phyloP scores from a whole-genome alignment of 2,888 invertebrate genomes.

The Rhimphoctona megacephalus region DNA sequence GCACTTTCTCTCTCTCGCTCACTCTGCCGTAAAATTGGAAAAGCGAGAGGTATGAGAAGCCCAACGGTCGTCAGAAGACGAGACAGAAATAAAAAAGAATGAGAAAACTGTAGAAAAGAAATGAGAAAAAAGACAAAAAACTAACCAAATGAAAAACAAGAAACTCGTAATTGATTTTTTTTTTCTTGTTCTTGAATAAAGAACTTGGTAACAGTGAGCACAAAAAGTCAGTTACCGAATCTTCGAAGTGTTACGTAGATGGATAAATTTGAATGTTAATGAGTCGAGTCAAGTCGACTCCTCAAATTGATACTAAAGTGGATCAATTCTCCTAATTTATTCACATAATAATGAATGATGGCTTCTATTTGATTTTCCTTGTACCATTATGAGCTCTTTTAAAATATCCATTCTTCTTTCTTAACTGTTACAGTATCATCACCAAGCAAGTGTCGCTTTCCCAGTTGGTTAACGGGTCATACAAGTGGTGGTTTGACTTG shows the following conservation, averaged over 20 bases:
- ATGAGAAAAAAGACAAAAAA: slow-evolving; percentile 17
- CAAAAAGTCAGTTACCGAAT: background rate
- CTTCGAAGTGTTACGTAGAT: background rate
- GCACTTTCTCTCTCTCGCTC: slow-evolving; percentile 51
- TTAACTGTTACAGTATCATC: slow-evolving; percentile 87
- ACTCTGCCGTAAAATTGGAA: slow-evolving; percentile 39
- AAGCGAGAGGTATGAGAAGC: slow-evolving; percentile 32
- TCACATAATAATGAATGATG: background rate
- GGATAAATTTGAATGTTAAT: background rate
- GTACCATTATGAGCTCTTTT: background rate
- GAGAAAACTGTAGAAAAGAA: slow-evolving; percentile 8
- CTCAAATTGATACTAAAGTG: background rate
- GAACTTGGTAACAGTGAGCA: background rate
- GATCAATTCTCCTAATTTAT: background rate
- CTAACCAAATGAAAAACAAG: slow-evolving; percentile 14
- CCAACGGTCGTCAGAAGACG: background rate
- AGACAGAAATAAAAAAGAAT: slow-evolving; percentile 13
- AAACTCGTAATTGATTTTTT: slow-evolving; percentile 32
- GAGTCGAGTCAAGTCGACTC: background rate
- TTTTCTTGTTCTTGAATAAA: slow-evolving; percentile 7
- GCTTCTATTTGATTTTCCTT: background rate
- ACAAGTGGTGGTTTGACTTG: slow-evolving; percentile 86
- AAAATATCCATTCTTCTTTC: background rate
- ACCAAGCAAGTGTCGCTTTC: slow-evolving; percentile 93
- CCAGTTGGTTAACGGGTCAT: slow-evolving; percentile 94